Percentiles rank a stretch among this genome's conserved stretches.
These are phyloP conservation scores for Bovichtus variegatus DNA, from an alignment of 2,797 vertebrate species.

Conservation along the genomic window DNA sequence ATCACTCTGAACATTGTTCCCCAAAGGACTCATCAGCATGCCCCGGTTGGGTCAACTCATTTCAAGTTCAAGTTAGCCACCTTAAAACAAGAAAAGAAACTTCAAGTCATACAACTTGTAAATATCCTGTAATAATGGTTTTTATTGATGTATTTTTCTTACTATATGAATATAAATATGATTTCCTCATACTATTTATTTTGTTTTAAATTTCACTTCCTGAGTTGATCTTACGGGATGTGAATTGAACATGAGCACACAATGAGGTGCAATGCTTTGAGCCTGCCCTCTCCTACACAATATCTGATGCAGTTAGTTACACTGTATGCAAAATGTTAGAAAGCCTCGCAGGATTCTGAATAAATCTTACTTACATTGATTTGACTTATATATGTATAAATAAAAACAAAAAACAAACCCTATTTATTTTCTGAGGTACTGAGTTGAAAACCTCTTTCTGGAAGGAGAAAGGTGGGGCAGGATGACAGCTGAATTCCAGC, in stretches of 20 bases:
- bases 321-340: slow-evolving; percentile 15
- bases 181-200: slow-evolving; percentile 29
- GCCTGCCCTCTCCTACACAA: background rate
- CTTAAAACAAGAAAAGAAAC: slow-evolving; percentile 18
- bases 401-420: too few relatives aligned
- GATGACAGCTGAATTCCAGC: slow-evolving; percentile 20
- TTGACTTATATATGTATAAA: background rate
- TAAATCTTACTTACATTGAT: slow-evolving; percentile 21
- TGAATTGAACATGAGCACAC: slow-evolving; percentile 43
- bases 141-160: slow-evolving; percentile 12
- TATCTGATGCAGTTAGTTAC: slow-evolving; percentile 4
- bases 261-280: slow-evolving; percentile 7
- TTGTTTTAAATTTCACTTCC: slow-evolving; percentile 68
- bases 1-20: background rate
- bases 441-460: slow-evolving; percentile 42
- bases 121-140: slow-evolving; percentile 19
- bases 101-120: background rate
- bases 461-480: background rate
- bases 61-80: slow-evolving; percentile 2
- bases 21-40: background rate
- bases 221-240: slow-evolving; percentile 73
- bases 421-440: slow-evolving; percentile 41
- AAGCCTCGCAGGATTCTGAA: slow-evolving; percentile 26
- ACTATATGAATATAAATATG: slow-evolving; percentile 37
- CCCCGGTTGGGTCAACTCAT: background rate